Base-by-base conservation (phyloP, 2,888 invertebrate genomes). In the Caenorhabditis sulstoni region DNA sequence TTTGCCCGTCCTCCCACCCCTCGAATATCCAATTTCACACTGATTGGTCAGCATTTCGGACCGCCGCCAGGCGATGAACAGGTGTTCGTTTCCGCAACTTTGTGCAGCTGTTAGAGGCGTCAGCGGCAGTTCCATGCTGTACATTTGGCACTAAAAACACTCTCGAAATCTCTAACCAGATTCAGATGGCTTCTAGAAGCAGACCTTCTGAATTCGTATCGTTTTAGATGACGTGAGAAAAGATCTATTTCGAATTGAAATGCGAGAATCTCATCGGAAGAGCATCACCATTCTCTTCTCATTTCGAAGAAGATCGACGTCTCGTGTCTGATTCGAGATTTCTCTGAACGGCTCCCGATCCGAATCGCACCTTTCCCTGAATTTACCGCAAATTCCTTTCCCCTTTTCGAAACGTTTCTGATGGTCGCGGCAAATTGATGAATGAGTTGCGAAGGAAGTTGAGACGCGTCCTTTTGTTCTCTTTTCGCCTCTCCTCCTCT, bases 391-490 rank as follows among this genome's bases (percentile, higher is more conserved):
- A 39, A 41, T 18, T 35, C 47, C 7, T 50, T 18, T 39, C 39
- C 49, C 18, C 44, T 50, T 11, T 14, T 41, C 14, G 3, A 8
- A 4, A 22, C 41, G 41, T 23, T 45, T 11, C 44, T 58, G n/a
- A n/a, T n/a, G n/a, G 58, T 41, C 11, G 7, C 29, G 59, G 59
- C 68, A 35, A 68, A 47, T 62, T 71, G 71, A 71, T 71, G 55
- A 71, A 71, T 71, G 71, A 62, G 71, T 71, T 71, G 52, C 62
- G 52, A 61, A 29, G 59, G n/a, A 16, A 16, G 11, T 11, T 35
- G 55, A 62, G 62, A 58, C 47, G 70, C 58, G 29, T 52, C 41
- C 58, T 65, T 73, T 73, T 73, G 64, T 64, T 65, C 75, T 29
- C 49, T 20, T 45, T 20, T 57, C 29, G 16, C 11, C 39, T 9